A percentile compares a stretch with the other conserved stretches of the same genome.
These are phyloP conservation scores for Hoplodrina blanda DNA, from an alignment of 2,888 invertebrate species.

Conservation along the genomic window DNA sequence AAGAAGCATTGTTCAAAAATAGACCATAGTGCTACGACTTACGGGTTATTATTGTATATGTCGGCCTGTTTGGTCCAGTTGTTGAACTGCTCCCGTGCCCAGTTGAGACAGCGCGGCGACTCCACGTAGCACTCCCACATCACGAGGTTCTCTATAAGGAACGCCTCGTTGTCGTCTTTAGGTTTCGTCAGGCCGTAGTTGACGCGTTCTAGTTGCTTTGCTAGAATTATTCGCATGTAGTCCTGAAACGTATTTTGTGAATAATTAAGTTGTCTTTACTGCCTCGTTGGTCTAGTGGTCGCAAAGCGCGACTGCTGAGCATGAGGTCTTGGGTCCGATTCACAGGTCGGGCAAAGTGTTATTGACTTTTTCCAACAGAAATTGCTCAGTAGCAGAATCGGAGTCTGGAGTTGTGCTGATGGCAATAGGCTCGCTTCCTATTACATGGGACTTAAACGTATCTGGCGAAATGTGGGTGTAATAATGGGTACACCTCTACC, in stretches of 20 bases:
- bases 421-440: no score
- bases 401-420: no score
- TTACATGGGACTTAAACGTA: no score
- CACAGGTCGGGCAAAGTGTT: no score
- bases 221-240: constrained; percentile 82
- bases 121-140: constrained; percentile 91
- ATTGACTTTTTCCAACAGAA: no score
- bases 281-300: no score
- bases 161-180: constrained; percentile 90
- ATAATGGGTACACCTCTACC: no score
- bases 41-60: constrained; percentile 83
- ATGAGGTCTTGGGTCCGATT: no score
- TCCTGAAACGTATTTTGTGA: constrained; percentile 75
- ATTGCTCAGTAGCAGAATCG: no score
- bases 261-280: not conserved
- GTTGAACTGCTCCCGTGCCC: constrained; percentile 86
- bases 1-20: not conserved
- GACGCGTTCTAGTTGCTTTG: constrained; percentile 84
- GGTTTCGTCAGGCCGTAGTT: constrained; percentile 87
- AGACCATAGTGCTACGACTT: constrained; percentile 54
- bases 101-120: constrained; percentile 88
- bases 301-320: no score
- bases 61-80: constrained; percentile 76
- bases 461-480: no score
- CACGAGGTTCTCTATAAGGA: constrained; percentile 90